Conservation (phyloP, 2,888 invertebrate species). For the Pseudococcus jackbeardsleyi region DNA sequence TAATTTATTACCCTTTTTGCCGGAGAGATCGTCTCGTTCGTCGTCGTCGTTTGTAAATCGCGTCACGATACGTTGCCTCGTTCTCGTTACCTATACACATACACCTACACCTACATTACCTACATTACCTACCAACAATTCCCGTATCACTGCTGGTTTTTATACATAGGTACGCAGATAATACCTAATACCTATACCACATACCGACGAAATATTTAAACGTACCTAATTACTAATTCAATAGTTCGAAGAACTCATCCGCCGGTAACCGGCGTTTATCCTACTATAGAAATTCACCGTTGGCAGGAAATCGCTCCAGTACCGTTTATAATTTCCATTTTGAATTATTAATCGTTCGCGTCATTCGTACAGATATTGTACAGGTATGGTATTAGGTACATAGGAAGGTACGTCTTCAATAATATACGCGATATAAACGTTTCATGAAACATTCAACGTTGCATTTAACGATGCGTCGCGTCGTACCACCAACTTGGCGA, state of each 20-base stretch:
- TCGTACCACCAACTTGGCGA: neutral
- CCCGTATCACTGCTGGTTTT: neutral
- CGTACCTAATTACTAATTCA: constrained; percentile 9
- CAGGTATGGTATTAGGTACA: neutral
- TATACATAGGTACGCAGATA: neutral
- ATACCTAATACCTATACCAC: too few species aligned
- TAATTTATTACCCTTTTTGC: neutral
- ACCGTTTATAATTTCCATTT: constrained; percentile 17
- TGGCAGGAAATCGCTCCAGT: neutral
- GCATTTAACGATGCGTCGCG: neutral
- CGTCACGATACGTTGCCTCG: neutral
- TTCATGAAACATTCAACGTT: neutral
- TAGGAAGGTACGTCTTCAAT: neutral
- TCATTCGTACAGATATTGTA: neutral
- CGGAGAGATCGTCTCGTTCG: neutral
- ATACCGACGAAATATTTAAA: constrained; percentile 3
- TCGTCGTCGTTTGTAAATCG: neutral
- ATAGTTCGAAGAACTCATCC: constrained; percentile 19
- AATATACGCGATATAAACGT: neutral
- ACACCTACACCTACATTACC: too few species aligned
- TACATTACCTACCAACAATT: neutral
- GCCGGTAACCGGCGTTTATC: neutral
- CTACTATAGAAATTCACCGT: constrained; percentile 13
- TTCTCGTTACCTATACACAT: neutral
- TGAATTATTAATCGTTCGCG: constrained; percentile 3